phyloP scores from a whole-genome alignment of 2,797 vertebrate species.

The Morus bassanus region DNA sequence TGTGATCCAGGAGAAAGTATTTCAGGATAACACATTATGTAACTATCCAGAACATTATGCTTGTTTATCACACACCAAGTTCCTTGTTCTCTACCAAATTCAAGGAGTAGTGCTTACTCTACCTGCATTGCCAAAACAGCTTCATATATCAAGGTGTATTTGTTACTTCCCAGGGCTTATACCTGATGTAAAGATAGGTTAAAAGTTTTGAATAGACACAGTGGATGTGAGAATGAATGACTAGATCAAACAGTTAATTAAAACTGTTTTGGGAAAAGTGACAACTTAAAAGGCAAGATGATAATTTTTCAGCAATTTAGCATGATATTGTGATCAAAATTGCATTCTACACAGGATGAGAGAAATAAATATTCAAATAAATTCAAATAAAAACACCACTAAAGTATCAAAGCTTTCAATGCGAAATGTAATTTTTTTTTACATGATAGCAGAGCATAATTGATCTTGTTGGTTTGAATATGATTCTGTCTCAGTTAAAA shows the following conservation, averaged over 20 bases:
- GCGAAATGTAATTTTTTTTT: constrained; percentile 51
- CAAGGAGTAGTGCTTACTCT: background rate
- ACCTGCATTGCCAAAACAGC: background rate
- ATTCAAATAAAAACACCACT: constrained; percentile 15
- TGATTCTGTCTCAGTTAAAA: constrained; percentile 32
- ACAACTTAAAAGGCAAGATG: constrained; percentile 3
- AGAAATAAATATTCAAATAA: background rate
- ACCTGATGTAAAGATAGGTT: background rate
- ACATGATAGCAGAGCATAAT: constrained; percentile 31
- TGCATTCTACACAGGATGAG: background rate
- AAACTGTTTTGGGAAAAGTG: constrained; percentile 21
- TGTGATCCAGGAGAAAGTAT: background rate
- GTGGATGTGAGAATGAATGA: background rate
- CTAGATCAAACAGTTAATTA: constrained; percentile 48
- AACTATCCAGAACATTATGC: background rate
- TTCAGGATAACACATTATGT: background rate
- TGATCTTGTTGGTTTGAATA: constrained; percentile 12
- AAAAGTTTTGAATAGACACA: background rate
- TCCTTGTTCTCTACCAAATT: background rate
- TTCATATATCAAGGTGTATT: background rate
- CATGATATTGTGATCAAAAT: constrained; percentile 42
- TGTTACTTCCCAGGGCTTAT: background rate
- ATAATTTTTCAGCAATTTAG: constrained; percentile 42
- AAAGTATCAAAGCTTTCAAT: constrained; percentile 53
- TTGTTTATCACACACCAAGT: background rate